Evolutionary conservation across 2,113 vertebrate genomes (phyloP), one percentile per base, ranked within the genome.

Genomic region (Scopus umbretta): DNA sequence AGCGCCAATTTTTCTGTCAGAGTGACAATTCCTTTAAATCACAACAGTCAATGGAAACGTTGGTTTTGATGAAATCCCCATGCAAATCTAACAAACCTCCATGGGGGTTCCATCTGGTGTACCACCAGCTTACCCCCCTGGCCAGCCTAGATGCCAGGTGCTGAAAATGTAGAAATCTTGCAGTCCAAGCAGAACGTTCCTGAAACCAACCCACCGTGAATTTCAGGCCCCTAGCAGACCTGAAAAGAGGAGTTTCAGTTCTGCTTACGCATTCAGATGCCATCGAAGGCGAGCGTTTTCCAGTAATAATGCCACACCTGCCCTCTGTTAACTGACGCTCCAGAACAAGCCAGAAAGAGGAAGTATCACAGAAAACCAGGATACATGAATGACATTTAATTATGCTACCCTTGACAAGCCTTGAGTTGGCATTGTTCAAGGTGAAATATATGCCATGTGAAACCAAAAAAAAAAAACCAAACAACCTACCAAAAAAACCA

Each of bases 101-200:
- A 34, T 2, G 27, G 10, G 21, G 38, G 7, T 50, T 43, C 63
- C 84, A 70, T 17, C 19, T 11, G 52, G 15, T 3, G 27, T 29
- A 5, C 14, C 43, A 14, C 40, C 80, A 71, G 68, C 75, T 47
- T 2, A 11, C 4, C 8, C 56, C 59, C 42, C 49, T 71, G 3
- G 18, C 61, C 88, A 70, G 81, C 68, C 81, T 7, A 21, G 56
- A 11, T 22, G 55, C 16, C 42, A 50, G 59, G 21, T 25, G 34
- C 50, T 40, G 36, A 16, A 53, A 65, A 23, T 0, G 9, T 0
- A 25, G 15, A 55, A 32, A 29, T 19, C 7, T 3, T 13, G 7
- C 66, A 38, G 18, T 23, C 38, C 10, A n/a, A 29, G 55, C n/a
- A 72, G 67, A 61, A 43, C 0, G 0, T 3, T 70, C 70, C 89